Evolutionary conservation across 2,797 vertebrate species (phyloP), one percentile per base, ranked within the genome.

Genomic region (Cyclura pinguis): DNA sequence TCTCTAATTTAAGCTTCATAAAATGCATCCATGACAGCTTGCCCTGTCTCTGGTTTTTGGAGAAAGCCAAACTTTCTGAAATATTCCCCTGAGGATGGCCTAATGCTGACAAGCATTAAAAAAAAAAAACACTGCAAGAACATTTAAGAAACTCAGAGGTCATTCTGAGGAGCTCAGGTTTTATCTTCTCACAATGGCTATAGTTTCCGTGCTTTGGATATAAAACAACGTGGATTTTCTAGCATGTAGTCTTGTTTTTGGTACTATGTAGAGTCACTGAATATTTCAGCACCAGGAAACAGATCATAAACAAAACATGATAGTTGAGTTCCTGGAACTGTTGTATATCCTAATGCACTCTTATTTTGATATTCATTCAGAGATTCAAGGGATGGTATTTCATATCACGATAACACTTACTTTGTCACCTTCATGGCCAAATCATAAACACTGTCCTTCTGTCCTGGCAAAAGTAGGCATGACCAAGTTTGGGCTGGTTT

Each of bases 1-100:
- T 32, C 50, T 73, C 0, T 0, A 42, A 86, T 0, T 73, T 0
- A 88, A 57, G 78, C 0, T 0, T 0, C 2, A 82, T 87, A 76
- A 89, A 80, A 67, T 35, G 64, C 0, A 62, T 81, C n/a, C 2
- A 42, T 0, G 6, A 90, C 6, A 0, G 38, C 32, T 78, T 0
- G 0, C 73, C 0, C n/a, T 14, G 4, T 42, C 55, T 64, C 55
- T 74, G 13, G 42, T 35, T 52, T 52, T 62, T 62, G 32, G 35
- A 86, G 38, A n/a, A 50, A 80, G 24, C 72, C 80, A 89, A 73
- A 16, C 29, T 81, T 91, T 90, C 88, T 78, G 57, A 89, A 89
- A 38, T 32, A 27, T 87, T 91, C 47, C 84, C 42, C 78, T 16
- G 29, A 90, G 52, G 86, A 29, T 84, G 22, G 14, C 22, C 0